Evolutionary conservation across 1,140 invertebrate genomes (phyloP), one percentile per base, ranked within the genome.

Genomic region (Tigriopus japonicus): DNA sequence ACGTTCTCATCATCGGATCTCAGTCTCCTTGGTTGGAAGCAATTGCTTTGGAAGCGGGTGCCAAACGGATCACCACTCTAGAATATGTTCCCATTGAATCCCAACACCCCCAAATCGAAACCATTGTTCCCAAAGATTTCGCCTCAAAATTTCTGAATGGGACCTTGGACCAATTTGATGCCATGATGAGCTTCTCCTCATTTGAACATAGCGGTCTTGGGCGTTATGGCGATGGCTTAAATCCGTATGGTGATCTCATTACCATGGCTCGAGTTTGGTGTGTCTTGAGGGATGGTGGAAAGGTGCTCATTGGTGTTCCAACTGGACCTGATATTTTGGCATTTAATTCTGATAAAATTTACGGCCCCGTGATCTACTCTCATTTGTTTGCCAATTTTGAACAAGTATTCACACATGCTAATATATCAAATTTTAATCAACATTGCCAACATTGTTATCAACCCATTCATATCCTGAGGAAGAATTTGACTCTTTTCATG

Each of bases 221-320:
- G 19, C 17, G 52, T 21, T 54, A 54, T 21, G 23, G 52, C 3
- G 52, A 54, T 54, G 52, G 19, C 2, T 24, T 54, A 13, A 54
- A 54, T 13, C 58, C 62, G 7, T 52, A 23, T 1, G 58, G n/a
- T 14, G 21, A 62, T 35, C 35, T n/a, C 2, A 21, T 54, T 6
- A 54, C 52, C n/a, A 28, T 54, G 17, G 52, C 52, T 28, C 19
- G 28, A 35, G 51, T 35, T 9, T 56, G 24, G 53, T 60, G 59
- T 19, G 24, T 28, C 7, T n/a, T 19, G 17, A 56, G 15, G 51
- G n/a, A 14, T 15, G 19, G n/a, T 28, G 40, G 40, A 15, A 15
- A 6, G 15, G 17, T 24, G 2, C 35, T 41, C n/a, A 21, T 42
- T 59, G 45, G 24, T 52, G 55, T 64, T 64, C 52, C 45, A 2